Evolutionary conservation across 2,113 vertebrate species (phyloP), one percentile per base, ranked within the genome.

Genomic region (Phalacrocorax aristotelis): DNA sequence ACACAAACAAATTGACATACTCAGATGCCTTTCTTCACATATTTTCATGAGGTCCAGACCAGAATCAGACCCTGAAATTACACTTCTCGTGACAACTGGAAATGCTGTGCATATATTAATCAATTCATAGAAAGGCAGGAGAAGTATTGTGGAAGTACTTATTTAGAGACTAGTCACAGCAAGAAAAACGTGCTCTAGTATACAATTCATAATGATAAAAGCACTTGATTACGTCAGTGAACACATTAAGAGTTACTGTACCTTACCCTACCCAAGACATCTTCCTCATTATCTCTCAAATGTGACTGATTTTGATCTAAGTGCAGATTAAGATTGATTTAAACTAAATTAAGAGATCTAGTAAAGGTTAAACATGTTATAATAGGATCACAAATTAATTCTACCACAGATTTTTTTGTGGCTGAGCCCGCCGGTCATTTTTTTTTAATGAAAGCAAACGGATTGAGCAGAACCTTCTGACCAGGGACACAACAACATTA

Each of bases 381-480:
- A 97, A 96, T 68, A 89, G 65, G 95, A 91, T 96, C 29, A 7
- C 8, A 13, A 15, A 57, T 52, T 92, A 88, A 94, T 90, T 90
- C 82, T 27, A 10, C 4, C 1, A 81, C 58, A 83, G 61, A 9
- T 42, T 84, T 82, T 15, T 66, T 76, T 83, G 44, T 0, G 4
- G 30, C 52, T 72, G 62, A 96, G 54, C n/a, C 19, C 38, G 64
- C 68, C 83, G 32, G n/a, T 80, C 27, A 15, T 89, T 87, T 83
- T 83, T 34, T 30, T 92, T 75, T 27, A 89, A 6, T 32, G 51
- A 90, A 90, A 87, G 42, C 46, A 54, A 71, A 57, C 6, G 18
- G 54, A 48, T 61, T 62, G 78, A 96, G 64, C 75, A 92, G 61
- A 88, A 49, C 16, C 17, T 66, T 71, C 48, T 72, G 38, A 81